Evolutionary conservation across 2,888 invertebrate genomes (phyloP).

Genomic region (Lasius fuliginosus): DNA sequence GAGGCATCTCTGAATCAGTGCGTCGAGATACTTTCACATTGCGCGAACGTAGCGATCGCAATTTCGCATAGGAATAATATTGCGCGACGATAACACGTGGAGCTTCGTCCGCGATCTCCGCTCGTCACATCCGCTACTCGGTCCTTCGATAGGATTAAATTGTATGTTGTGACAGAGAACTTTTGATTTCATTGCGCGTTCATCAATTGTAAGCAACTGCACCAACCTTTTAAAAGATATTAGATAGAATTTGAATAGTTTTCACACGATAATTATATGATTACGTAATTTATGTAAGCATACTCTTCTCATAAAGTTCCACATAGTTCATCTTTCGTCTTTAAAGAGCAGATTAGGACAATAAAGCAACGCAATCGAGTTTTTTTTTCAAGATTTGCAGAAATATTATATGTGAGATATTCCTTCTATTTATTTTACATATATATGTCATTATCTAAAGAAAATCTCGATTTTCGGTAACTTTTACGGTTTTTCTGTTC

Average conservation of each 20-base stretch:
- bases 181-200: neutral
- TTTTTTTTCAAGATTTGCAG: neutral
- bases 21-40: neutral
- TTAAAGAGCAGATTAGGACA: neutral
- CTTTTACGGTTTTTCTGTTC: neutral
- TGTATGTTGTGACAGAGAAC: conserved; percentile 3
- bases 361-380: neutral
- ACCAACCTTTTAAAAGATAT: neutral
- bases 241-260: neutral
- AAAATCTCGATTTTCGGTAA: neutral
- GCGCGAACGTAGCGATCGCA: conserved; percentile 22
- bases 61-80: conserved; percentile 11
- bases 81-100: conserved; percentile 40
- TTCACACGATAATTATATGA: neutral
- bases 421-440: neutral
- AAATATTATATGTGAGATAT: neutral
- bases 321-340: neutral
- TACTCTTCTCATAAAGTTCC: neutral
- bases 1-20: conserved; percentile 12
- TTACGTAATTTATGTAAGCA: neutral
- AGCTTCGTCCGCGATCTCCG: neutral
- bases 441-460: neutral
- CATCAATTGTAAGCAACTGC: neutral
- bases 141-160: neutral
- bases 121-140: neutral